Base-by-base conservation (phyloP, 2,888 invertebrate species). In the Perithous albicinctus region DNA sequence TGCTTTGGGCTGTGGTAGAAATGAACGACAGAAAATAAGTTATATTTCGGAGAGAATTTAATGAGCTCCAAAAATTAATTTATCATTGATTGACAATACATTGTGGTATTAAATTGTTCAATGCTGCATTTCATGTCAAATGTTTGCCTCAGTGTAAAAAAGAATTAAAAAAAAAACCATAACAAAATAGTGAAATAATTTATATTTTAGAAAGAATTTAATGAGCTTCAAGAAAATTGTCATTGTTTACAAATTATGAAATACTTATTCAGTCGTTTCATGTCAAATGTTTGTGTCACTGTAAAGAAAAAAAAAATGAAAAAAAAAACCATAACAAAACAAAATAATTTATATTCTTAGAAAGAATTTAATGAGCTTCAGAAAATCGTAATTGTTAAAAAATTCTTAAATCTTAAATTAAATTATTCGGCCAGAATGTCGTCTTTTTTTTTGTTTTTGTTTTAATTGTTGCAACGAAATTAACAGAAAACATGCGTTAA, bases 1-100 rank as follows among this genome's bases (percentile, higher is more conserved):
- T 84, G 98, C 98, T 94, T 98, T 97, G 18, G 99, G 99, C 98
- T 99, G 93, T 92, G 88, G 86, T 86, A 80, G n/a, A 88, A 84
- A 88, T 84, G 76, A 87, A 88, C 70, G 73, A 84, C 82, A 84
- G 82, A 83, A 76, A 75, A 77, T 72, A 48, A 69, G 76, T 73
- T 66, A 84, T 75, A 70, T 63, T 64, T 73, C 10, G 26, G 26
- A 12, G 23, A 41, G 26, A 10, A n/a, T 12, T 67, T 23, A 15
- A n/a, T 1, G 61, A 38, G 20, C 10, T 15, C 23, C 18, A 10
- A 23, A 29, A n/a, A n/a, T n/a, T n/a, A n/a, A n/a, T n/a, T n/a
- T n/a, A n/a, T n/a, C n/a, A n/a, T n/a, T n/a, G n/a, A n/a, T n/a
- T n/a, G n/a, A n/a, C n/a, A n/a, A n/a, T n/a, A n/a, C n/a, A n/a